Evolutionary conservation across 2,888 invertebrate species (phyloP), one percentile per base, ranked within the genome.

Genomic region (Dasypogon diadema): DNA sequence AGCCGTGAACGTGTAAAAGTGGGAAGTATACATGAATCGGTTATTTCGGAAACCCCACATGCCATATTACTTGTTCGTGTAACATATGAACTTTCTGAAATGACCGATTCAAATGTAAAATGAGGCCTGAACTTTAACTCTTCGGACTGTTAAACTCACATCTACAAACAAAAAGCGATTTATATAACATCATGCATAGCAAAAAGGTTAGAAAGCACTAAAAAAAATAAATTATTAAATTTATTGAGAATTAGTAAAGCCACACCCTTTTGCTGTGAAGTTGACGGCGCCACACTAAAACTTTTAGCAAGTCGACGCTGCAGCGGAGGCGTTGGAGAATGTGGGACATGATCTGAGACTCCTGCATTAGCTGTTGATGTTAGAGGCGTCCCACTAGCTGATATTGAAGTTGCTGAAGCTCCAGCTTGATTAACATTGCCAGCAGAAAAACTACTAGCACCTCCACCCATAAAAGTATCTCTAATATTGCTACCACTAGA

Each of bases 231-330:
- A 30, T 26, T 48, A 14, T 5, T 4, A 55, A 1, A 42, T 10
- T 22, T 18, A 1, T 46, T n/a, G n/a, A n/a, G n/a, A n/a, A n/a
- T 46, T 48, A 51, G 65, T 74, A 77, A 65, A 60, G 79, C 77
- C 86, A 83, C 84, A 86, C 86, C 86, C 86, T 86, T 86, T 81
- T 86, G 85, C 79, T 85, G 86, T 76, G 85, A 83, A 56, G 79
- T 88, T 82, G 92, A 90, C 83, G 93, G 91, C 82, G 94, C 91
- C 83, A 94, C 94, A 88, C 95, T 95, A 90, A 96, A 95, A 87
- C 95, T 95, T 89, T 96, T 96, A 83, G 95, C 94, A 86, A 95
- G 91, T 83, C 95, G 91, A 83, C 96, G 91, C 87, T 94, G 94
- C 81, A 94, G 90, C 81, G 95, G 95, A 82, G 95, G 95, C 81